Conservation (phyloP, 2,888 invertebrate species). For the Mystacides longicornis region DNA sequence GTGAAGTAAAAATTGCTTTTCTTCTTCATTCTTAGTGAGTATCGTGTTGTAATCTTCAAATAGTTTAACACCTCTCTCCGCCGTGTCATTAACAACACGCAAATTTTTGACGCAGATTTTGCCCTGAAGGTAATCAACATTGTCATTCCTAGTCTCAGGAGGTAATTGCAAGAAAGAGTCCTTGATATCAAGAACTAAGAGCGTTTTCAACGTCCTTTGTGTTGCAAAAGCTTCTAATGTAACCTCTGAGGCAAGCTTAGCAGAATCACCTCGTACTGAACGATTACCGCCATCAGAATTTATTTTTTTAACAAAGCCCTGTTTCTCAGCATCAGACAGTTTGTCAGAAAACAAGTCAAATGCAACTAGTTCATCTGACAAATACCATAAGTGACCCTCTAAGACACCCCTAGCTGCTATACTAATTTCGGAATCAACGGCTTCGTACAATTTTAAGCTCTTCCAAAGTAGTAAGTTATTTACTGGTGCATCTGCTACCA, state of each 20-base stretch:
- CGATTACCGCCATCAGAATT: neutral
- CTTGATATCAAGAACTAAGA: too few relatives aligned
- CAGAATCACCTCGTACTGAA: constrained; percentile 8
- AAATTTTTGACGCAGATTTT: neutral
- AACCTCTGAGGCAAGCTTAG: constrained; percentile 3
- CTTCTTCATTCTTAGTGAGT: neutral
- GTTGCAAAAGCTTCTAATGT: constrained; percentile 4
- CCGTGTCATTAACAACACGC: neutral
- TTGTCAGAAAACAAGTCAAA: too few relatives aligned
- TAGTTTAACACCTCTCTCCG: neutral
- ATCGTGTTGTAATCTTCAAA: neutral
- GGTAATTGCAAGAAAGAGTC: neutral
- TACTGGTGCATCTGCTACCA: neutral
- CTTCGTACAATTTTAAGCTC: constrained; percentile 2
- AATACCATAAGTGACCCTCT: too few relatives aligned
- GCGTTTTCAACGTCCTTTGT: neutral
- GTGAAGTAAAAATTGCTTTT: neutral
- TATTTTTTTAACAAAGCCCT: neutral
- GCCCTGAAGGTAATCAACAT: neutral
- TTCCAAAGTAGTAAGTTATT: constrained; percentile 1
- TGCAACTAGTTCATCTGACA: too few relatives aligned
- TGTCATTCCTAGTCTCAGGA: neutral
- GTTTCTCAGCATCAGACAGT: neutral
- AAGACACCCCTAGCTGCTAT: too few relatives aligned
- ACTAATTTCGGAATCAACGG: too few relatives aligned